Percentiles rank a stretch among this genome's conserved stretches.
Evolutionary conservation across 2,888 invertebrate species (phyloP).

Genomic region (Acleris sparsana): DNA sequence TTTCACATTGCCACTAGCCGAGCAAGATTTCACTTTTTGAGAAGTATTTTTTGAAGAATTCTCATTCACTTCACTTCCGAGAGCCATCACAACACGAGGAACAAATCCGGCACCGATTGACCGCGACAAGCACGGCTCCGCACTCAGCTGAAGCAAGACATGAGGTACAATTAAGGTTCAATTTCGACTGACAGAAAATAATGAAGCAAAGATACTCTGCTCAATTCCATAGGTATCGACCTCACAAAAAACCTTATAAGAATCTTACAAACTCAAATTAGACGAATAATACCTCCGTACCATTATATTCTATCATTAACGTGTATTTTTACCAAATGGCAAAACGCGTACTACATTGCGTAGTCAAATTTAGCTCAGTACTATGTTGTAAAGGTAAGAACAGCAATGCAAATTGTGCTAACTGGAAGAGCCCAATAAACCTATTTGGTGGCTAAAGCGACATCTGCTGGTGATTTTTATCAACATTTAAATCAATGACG

Average conservation of each 20-base stretch:
- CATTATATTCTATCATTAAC: background rate
- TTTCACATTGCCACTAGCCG: conserved; percentile 68
- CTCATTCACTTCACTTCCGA: conserved; percentile 84
- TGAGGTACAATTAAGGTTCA: conserved; percentile 79
- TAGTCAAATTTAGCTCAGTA: background rate
- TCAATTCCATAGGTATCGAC: conserved; percentile 24
- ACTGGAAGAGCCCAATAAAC: background rate
- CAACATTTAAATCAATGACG: conserved; percentile 45
- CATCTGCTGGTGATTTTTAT: conserved; percentile 39
- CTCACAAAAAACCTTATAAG: conserved; percentile 10
- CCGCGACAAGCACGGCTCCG: conserved; percentile 78
- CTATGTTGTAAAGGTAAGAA: background rate
- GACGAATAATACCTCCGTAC: conserved; percentile 20
- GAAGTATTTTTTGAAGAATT: conserved; percentile 74
- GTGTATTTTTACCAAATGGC: background rate
- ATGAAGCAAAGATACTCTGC: conserved; percentile 45
- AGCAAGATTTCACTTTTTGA: conserved; percentile 81
- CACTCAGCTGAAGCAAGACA: conserved; percentile 82
- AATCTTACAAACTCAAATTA: conserved; percentile 11
- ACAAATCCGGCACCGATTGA: conserved; percentile 77
- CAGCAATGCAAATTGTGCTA: conserved; percentile 23
- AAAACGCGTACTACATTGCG: conserved; percentile 12
- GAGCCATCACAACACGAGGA: conserved; percentile 84
- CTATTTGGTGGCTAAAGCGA: conserved; percentile 32
- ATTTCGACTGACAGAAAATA: conserved; percentile 63